Evolutionary conservation across 2,113 vertebrate genomes (phyloP), one percentile per base, ranked within the genome.

Genomic region (Mus spicilegus): DNA sequence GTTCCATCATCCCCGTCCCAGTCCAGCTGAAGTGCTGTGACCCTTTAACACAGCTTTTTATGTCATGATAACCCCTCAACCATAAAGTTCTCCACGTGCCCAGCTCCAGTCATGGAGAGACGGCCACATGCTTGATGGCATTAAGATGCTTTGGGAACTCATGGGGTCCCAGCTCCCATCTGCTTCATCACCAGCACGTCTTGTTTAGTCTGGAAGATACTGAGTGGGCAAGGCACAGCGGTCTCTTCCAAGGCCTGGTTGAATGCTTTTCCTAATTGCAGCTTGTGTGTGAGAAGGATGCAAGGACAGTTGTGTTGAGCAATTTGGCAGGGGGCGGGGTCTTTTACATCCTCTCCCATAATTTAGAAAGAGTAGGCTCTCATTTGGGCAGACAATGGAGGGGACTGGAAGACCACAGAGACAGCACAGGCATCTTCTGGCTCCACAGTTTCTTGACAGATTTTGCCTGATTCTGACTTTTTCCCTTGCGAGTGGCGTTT

Each of bases 401-500:
- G 22, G 8, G 39, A 51, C 54, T 36, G 42, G 49, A 80, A 33
- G 75, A 87, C 87, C 67, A 61, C 10, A 82, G 65, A 93, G 49
- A 70, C 24, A 26, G 16, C 67, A 12, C 63, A 87, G 65, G 42
- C 26, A 76, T 86, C 51, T 76, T 89, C 51, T 89, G 56, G 7
- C 67, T 93, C 61, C 76, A 54, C 81, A 58, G 11, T 63, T 84
- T 85, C 65, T 89, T 42, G 9, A 70, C 72, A 94, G 11, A 87
- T 36, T n/a, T 87, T 54, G 85, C 54, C 65, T 72, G 85, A 87
- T 70, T 54, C 22, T 96, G 58, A 87, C 73, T 84, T 92, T 84
- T 92, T 26, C 30, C 2, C 51, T 87, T 56, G 36, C 63, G 33
- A 86, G 75, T 11, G 78, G 13, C n/a, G 39, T 87, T 90, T 84